Conservation (phyloP, 2,113 vertebrate species). For the Motacilla alba region DNA sequence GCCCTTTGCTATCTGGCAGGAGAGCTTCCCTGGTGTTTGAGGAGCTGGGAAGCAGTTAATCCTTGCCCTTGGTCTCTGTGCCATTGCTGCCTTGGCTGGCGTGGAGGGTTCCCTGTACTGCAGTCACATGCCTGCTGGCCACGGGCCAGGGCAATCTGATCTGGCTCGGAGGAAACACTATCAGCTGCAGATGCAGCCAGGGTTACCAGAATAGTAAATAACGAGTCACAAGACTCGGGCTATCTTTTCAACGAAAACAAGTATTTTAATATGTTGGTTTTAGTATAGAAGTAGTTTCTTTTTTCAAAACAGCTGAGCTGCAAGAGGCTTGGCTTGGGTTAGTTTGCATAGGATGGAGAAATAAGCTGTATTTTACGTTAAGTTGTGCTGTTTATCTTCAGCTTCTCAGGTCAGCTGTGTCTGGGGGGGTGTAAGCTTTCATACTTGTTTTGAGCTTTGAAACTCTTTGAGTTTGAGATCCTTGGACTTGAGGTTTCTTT, state of each 20-base stretch:
- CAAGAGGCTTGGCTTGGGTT: neutral
- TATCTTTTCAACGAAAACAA: slow-evolving; percentile 74
- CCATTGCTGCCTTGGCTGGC: slow-evolving; percentile 50
- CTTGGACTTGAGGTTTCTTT: neutral
- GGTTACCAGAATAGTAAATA: slow-evolving; percentile 90
- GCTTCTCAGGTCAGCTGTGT: neutral
- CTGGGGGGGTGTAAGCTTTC: neutral
- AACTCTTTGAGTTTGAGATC: neutral
- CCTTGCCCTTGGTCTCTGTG: slow-evolving; percentile 55
- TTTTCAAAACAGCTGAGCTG: neutral
- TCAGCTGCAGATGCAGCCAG: slow-evolving; percentile 78
- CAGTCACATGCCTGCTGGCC: slow-evolving; percentile 81
- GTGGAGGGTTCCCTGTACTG: slow-evolving; percentile 71
- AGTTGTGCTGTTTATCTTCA: neutral
- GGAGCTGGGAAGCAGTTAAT: slow-evolving; percentile 35
- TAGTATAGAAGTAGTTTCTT: slow-evolving; percentile 13
- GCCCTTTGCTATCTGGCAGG: neutral
- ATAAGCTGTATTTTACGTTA: neutral
- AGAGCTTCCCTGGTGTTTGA: neutral
- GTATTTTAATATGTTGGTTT: slow-evolving; percentile 73
- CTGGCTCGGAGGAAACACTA: slow-evolving; percentile 75
- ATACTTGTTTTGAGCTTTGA: neutral
- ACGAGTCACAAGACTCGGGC: slow-evolving; percentile 71
- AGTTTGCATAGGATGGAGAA: neutral
- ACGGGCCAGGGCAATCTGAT: slow-evolving; percentile 71